Conservation (phyloP, 2,797 vertebrate species). For the Eospalax fontanierii region DNA sequence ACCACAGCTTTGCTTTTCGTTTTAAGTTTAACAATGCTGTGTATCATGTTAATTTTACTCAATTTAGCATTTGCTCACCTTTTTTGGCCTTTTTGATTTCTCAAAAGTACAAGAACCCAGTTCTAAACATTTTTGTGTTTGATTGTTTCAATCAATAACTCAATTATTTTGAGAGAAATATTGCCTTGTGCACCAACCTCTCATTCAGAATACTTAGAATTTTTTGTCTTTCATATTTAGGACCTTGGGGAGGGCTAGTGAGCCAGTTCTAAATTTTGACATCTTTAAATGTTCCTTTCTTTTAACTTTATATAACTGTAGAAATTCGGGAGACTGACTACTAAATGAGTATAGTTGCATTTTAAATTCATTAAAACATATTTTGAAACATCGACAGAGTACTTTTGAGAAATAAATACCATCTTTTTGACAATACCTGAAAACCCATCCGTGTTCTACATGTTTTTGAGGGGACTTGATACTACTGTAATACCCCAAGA, state of each 20-base stretch:
- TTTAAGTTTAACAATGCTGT: neutral
- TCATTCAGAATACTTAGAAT: slow-evolving; percentile 14
- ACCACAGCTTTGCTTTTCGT: neutral
- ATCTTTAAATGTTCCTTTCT: neutral
- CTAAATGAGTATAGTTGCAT: slow-evolving; percentile 28
- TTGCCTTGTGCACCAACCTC: neutral
- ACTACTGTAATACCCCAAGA: neutral
- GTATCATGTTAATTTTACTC: neutral
- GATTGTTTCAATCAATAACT: slow-evolving; percentile 32
- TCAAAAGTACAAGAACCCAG: neutral
- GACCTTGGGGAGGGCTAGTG: neutral
- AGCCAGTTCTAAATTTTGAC: slow-evolving; percentile 10
- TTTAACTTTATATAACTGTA: neutral
- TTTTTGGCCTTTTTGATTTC: slow-evolving; percentile 32
- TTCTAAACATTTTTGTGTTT: slow-evolving; percentile 52
- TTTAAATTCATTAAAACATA: slow-evolving; percentile 20
- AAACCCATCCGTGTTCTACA: neutral
- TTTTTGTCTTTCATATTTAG: slow-evolving; percentile 52
- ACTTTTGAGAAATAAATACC: slow-evolving; percentile 52
- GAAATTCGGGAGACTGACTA: slow-evolving; percentile 7
- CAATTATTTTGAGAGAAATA: slow-evolving; percentile 50
- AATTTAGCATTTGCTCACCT: slow-evolving; percentile 24
- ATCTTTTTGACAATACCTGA: slow-evolving; percentile 43
- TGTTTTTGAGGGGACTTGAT: neutral
- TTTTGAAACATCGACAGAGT: neutral